These are phyloP conservation scores for Gandaritis pyraliata DNA, from an alignment of 2,888 invertebrate species.

Conservation along the genomic window DNA sequence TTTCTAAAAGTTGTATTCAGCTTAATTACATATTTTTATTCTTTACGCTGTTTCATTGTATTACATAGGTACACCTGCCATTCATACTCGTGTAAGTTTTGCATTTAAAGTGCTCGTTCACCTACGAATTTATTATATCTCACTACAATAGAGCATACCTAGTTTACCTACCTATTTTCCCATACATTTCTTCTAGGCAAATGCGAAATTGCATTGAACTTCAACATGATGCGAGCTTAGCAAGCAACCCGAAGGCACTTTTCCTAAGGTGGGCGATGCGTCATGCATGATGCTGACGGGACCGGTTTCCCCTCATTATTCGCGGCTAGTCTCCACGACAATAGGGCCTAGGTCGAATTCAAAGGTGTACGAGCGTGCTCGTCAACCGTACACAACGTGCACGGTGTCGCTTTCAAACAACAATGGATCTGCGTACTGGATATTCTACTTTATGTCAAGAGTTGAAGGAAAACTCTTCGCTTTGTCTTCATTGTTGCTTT, in stretches of 20 bases:
- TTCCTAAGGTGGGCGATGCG: constrained; percentile 66
- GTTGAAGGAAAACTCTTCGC: constrained; percentile 38
- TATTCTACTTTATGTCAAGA: constrained; percentile 40
- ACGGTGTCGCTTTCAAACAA: constrained; percentile 71
- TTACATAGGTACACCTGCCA: constrained; percentile 17
- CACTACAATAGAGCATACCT: background rate
- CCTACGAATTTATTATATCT: background rate
- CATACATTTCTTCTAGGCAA: background rate
- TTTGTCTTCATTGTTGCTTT: background rate
- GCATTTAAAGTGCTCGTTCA: background rate
- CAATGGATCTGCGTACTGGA: constrained; percentile 60
- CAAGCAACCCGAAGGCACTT: constrained; percentile 57
- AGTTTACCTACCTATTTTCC: no score
- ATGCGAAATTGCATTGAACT: constrained; percentile 23
- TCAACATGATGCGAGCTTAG: constrained; percentile 42
- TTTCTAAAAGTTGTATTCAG: constrained; percentile 41
- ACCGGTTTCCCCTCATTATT: constrained; percentile 72
- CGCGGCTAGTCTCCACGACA: constrained; percentile 66
- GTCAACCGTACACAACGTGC: constrained; percentile 53
- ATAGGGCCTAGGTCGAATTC: constrained; percentile 64
- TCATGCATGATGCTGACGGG: constrained; percentile 61
- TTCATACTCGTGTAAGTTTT: background rate
- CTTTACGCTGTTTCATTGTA: constrained; percentile 32
- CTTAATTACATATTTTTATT: constrained; percentile 28
- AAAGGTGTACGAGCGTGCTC: constrained; percentile 62